These are phyloP conservation scores for Corythornis madagascariensis DNA, from an alignment of 2,113 vertebrate species.

Conservation along the genomic window DNA sequence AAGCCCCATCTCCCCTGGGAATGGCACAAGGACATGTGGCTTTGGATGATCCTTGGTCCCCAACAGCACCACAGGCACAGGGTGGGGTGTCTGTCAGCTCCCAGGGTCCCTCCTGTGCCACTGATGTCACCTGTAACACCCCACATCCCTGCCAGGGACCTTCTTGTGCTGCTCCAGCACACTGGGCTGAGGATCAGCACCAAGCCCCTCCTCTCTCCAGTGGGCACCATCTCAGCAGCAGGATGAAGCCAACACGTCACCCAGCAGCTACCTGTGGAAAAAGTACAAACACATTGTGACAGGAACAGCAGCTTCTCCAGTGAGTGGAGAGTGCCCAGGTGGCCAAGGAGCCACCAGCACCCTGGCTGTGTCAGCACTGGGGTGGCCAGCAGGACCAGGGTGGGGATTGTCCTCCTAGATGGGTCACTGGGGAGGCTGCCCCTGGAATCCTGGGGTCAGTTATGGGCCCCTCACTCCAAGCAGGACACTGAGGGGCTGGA, in stretches of 20 bases:
- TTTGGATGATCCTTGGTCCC: background rate
- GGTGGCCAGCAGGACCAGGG: no score
- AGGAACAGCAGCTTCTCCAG: accelerated
- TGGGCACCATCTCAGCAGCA: background rate
- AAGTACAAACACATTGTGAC: accelerated
- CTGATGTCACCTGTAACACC: accelerated
- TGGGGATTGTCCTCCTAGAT: no score
- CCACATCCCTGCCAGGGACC: background rate
- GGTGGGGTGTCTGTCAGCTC: background rate
- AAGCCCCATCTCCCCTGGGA: accelerated
- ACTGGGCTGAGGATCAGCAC: background rate
- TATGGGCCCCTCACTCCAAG: no score
- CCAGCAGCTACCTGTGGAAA: background rate
- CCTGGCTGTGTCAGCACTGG: no score
- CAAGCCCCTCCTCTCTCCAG: background rate
- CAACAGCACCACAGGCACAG: accelerated
- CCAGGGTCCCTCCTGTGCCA: accelerated
- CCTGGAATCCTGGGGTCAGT: no score
- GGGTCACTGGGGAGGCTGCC: no score
- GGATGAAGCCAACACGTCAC: accelerated
- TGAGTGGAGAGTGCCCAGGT: background rate
- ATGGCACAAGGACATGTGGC: accelerated
- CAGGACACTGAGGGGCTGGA: no score
- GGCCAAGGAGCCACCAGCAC: background rate
- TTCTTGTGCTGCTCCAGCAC: background rate